These are phyloP conservation scores for Ceratina calcarata DNA, from an alignment of 1,140 invertebrate species.

Conservation along the genomic window DNA sequence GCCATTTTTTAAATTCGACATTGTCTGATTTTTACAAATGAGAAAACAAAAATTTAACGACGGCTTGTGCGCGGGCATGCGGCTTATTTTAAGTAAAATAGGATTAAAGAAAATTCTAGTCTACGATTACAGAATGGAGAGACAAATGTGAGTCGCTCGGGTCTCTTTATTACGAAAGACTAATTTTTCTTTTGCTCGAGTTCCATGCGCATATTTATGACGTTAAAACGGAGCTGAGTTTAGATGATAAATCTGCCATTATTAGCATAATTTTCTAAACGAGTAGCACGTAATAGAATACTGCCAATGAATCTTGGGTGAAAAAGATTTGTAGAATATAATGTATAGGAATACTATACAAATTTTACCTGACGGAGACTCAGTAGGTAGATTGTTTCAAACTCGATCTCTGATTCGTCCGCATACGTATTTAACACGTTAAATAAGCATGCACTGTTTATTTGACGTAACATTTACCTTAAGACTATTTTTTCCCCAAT, in stretches of 20 bases:
- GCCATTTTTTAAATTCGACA: too few relatives aligned
- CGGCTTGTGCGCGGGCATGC: not conserved
- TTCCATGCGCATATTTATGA: not conserved
- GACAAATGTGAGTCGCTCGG: not conserved
- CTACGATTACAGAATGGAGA: slow-evolving; percentile 49
- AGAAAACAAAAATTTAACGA: not conserved
- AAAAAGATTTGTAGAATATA: slow-evolving; percentile 43
- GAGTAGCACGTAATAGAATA: slow-evolving; percentile 38
- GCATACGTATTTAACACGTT: slow-evolving; percentile 44
- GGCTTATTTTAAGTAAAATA: slow-evolving; percentile 47
- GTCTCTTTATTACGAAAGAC: not conserved
- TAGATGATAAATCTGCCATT: slow-evolving; percentile 20
- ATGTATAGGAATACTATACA: slow-evolving; percentile 45
- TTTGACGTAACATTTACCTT: not conserved
- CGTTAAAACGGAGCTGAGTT: slow-evolving; percentile 11
- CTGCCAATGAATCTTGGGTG: slow-evolving; percentile 27
- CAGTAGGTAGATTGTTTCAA: slow-evolving; percentile 37
- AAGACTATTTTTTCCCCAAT: slow-evolving; percentile 1
- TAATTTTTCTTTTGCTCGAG: not conserved
- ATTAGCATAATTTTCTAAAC: slow-evolving; percentile 27
- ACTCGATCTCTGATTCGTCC: slow-evolving; percentile 49
- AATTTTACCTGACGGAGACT: slow-evolving; percentile 39
- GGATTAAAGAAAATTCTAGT: slow-evolving; percentile 64
- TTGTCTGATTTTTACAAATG: not conserved
- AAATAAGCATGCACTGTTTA: not conserved